Percentiles rank a stretch among this genome's conserved stretches.
Conservation (phyloP, 2,888 invertebrate genomes). For the Leptopilina syphax region DNA sequence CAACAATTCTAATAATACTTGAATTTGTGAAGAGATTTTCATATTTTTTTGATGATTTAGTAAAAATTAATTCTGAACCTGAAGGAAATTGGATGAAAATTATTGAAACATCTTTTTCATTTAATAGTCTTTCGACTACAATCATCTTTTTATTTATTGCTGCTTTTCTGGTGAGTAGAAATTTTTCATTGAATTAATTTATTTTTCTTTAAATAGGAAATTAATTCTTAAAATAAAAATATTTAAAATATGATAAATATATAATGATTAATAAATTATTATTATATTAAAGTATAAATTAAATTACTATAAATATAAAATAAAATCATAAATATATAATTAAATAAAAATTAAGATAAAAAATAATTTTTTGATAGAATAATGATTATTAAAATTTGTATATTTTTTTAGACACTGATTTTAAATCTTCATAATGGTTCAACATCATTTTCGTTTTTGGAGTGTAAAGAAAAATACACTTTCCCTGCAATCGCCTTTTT, state of each 20-base stretch:
- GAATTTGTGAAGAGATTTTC: constrained; percentile 3
- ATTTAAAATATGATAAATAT: background rate
- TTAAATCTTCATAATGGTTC: background rate
- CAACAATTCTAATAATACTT: constrained; percentile 9
- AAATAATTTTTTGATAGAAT: background rate
- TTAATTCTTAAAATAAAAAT: background rate
- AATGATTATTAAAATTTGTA: background rate
- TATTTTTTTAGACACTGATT: constrained; percentile 19
- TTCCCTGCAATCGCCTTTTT: background rate
- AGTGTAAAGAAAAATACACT: background rate
- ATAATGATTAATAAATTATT: no score
- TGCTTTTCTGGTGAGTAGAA: constrained; percentile 41
- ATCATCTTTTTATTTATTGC: constrained; percentile 25
- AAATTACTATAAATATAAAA: no score
- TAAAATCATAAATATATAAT: background rate
- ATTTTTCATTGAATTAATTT: no score
- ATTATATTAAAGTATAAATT: no score
- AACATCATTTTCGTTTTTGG: background rate
- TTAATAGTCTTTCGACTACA: constrained; percentile 43
- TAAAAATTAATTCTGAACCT: constrained; percentile 39
- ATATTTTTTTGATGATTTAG: constrained; percentile 44
- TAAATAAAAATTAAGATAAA: background rate
- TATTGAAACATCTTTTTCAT: constrained; percentile 41
- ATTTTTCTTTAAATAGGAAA: background rate
- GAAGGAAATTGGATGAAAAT: constrained; percentile 25